A percentile compares a stretch with the other conserved stretches of the same genome.
Conservation (phyloP, 2,113 vertebrate genomes). For the Prunella himalayana region DNA sequence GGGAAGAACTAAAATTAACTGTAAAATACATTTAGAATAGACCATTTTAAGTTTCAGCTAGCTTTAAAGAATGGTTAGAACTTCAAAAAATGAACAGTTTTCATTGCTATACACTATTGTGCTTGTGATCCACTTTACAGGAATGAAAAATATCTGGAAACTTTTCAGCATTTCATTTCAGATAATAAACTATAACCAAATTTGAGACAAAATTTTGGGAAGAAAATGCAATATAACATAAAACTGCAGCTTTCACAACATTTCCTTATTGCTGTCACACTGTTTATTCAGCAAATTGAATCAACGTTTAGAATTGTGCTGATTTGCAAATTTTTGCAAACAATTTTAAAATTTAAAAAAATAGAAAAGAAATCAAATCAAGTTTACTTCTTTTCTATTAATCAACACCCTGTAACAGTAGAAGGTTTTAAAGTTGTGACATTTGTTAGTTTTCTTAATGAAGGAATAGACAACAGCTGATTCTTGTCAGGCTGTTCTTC, state of each 20-base stretch:
- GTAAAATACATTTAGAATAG: neutral
- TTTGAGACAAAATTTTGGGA: neutral
- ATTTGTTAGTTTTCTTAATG: neutral
- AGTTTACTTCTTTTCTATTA: neutral
- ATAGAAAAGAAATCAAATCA: neutral
- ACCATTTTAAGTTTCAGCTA: neutral
- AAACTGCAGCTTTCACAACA: neutral
- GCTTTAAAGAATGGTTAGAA: neutral
- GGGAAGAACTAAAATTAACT: conserved; percentile 26
- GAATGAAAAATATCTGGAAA: neutral
- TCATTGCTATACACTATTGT: neutral
- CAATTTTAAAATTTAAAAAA: neutral
- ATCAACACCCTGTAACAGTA: neutral
- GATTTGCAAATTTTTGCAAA: neutral
- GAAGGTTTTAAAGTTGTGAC: neutral
- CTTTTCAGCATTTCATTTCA: neutral
- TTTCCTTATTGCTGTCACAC: neutral
- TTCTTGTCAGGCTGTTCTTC: neutral
- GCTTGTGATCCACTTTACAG: neutral
- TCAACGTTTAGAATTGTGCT: neutral
- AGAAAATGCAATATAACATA: neutral
- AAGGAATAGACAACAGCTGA: neutral
- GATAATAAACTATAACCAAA: neutral
- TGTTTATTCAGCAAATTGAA: neutral
- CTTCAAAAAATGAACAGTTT: neutral